Evolutionary conservation across 2,113 vertebrate genomes (phyloP), one percentile per base, ranked within the genome.

Genomic region (Chinchilla lanigera): DNA sequence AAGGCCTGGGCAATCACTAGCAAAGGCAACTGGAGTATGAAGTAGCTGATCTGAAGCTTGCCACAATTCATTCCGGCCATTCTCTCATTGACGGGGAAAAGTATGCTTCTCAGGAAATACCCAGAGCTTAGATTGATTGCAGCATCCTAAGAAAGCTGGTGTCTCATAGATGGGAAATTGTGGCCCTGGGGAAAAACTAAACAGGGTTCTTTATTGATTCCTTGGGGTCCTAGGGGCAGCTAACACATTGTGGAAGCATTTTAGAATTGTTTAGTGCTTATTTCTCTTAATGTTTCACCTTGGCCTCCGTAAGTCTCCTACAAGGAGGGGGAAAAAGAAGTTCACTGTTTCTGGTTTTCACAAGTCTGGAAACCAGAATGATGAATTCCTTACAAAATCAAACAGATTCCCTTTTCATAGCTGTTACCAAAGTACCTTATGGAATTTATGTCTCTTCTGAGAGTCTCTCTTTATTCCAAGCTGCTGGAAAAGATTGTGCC

Each of bases 371-470:
- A 96, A 80, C 3, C 92, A 94, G 58, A 95, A 88, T 61, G 22
- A 95, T 84, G 58, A 77, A 75, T 75, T 95, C 28, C 67, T 93
- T 47, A 61, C 63, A 77, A 93, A 96, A 95, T 86, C 60, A 50
- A 50, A 30, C 7, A 12, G 22, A 83, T 86, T 89, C 60, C 10
- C 26, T 24, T 82, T 95, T 92, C 73, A 75, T 86, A 80, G 81
- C 13, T 90, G 22, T 88, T 96, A 94, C 26, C 8, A 50, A 81
- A 81, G 54, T 69, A 20, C 7, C 28, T 84, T 77, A 84, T 26
- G 26, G 14, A 86, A 93, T 84, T 50, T 50, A 44, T 63, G 2
- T 90, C 82, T 78, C 63, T 82, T 86, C 83, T 69, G 82, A 50
- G 58, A 90, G 16, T 88, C 19, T 69, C 13, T 86, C 33, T 87